Evolutionary conservation across 2,888 invertebrate genomes (phyloP).

Genomic region (Brachylomia viminalis): DNA sequence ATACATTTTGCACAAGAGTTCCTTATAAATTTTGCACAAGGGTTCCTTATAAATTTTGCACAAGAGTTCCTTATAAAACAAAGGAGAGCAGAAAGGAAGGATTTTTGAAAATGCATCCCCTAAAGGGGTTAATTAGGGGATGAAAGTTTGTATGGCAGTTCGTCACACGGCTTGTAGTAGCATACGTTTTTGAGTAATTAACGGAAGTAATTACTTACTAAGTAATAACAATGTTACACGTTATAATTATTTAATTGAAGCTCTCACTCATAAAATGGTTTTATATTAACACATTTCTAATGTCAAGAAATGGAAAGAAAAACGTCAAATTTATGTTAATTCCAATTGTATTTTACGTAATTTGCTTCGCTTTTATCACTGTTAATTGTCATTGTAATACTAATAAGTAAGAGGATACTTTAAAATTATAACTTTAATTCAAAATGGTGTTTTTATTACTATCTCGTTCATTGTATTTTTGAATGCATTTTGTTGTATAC

Average conservation of each 20-base stretch:
- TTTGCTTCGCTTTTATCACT: background rate
- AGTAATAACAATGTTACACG: background rate
- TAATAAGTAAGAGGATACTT: background rate
- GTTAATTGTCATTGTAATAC: background rate
- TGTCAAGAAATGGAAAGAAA: constrained; percentile 19
- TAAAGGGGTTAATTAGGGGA: background rate
- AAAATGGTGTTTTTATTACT: background rate
- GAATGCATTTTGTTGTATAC: background rate
- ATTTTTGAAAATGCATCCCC: background rate
- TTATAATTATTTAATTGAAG: constrained; percentile 8
- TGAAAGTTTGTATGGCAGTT: background rate
- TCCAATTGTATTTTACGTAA: constrained; percentile 19
- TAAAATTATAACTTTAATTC: background rate
- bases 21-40: too few species aligned
- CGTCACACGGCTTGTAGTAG: background rate
- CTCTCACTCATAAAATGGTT: constrained; percentile 19
- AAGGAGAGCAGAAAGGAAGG: background rate
- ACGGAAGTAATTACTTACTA: background rate
- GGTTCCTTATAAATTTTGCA: too few species aligned
- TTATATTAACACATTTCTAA: constrained; percentile 5
- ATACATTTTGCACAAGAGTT: too few species aligned
- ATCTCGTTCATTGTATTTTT: background rate
- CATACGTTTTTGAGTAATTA: background rate
- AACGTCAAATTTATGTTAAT: constrained; percentile 26
- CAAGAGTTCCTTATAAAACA: background rate